Evolutionary conservation across 2,113 vertebrate genomes (phyloP).

Genomic region (Pseudopipra pipra): DNA sequence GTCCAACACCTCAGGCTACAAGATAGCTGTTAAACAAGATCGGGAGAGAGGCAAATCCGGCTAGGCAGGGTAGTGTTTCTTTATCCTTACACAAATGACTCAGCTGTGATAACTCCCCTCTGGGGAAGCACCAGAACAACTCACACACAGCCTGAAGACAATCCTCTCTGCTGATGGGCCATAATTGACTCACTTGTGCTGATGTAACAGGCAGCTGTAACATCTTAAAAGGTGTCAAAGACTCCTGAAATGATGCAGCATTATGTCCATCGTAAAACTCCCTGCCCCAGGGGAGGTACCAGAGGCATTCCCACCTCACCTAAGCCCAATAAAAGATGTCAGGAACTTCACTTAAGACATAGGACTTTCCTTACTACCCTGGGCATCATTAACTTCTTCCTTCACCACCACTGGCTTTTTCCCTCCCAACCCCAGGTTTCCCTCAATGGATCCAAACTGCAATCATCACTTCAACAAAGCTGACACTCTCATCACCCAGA

Average conservation of each 20-base stretch:
- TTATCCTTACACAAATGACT: neutral
- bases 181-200: neutral
- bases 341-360: neutral
- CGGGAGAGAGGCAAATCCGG: neutral
- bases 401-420: neutral
- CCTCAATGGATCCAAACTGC: neutral
- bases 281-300: neutral
- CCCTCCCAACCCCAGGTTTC: neutral
- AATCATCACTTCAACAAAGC: neutral
- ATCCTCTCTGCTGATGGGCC: neutral
- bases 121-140: neutral
- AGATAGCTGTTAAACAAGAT: neutral
- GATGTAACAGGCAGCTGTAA: neutral
- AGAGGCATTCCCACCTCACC: neutral
- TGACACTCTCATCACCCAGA: neutral
- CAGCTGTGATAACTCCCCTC: neutral
- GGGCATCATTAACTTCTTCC: neutral
- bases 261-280: neutral
- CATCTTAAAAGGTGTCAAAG: neutral
- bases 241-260: neutral
- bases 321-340: neutral
- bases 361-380: neutral
- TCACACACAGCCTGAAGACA: neutral
- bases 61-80: neutral
- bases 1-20: neutral